phyloP scores from a whole-genome alignment of 2,797 vertebrate species.

The Halcyon smyrnensis region DNA sequence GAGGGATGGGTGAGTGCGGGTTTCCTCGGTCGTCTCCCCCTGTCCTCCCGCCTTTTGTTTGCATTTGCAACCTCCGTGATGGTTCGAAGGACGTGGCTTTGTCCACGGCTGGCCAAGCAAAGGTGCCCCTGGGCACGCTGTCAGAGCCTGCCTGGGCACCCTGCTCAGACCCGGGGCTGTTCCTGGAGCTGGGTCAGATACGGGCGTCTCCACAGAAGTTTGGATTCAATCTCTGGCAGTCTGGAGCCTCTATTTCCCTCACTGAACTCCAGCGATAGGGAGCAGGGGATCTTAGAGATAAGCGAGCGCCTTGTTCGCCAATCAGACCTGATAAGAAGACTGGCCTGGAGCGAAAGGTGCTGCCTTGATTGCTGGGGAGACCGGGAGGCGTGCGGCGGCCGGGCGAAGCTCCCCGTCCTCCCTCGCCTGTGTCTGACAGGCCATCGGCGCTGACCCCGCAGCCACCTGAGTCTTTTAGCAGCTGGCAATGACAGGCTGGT shows the following conservation, averaged over 20 bases:
- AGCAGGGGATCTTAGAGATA: background rate
- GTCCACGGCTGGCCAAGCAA: background rate
- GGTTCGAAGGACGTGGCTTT: rapidly evolving
- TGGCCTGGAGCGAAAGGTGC: background rate
- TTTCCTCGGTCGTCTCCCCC: background rate
- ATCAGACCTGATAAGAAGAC: background rate
- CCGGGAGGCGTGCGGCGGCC: background rate
- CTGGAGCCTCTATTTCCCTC: background rate
- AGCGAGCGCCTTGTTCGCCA: rapidly evolving
- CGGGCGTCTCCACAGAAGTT: background rate
- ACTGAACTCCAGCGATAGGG: background rate
- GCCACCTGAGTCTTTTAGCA: background rate
- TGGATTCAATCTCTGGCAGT: background rate
- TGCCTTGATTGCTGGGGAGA: background rate
- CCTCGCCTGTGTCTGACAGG: rapidly evolving
- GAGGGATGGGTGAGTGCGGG: background rate
- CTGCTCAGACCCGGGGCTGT: background rate
- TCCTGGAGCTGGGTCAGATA: background rate
- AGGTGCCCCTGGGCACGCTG: background rate
- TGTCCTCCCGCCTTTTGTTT: background rate
- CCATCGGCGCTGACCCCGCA: background rate
- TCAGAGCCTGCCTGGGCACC: background rate
- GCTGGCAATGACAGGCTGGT: background rate
- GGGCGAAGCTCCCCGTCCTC: background rate
- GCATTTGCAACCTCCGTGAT: rapidly evolving